Evolutionary conservation across 2,797 vertebrate genomes (phyloP), one percentile per base, ranked within the genome.

Genomic region (Platalea minor): DNA sequence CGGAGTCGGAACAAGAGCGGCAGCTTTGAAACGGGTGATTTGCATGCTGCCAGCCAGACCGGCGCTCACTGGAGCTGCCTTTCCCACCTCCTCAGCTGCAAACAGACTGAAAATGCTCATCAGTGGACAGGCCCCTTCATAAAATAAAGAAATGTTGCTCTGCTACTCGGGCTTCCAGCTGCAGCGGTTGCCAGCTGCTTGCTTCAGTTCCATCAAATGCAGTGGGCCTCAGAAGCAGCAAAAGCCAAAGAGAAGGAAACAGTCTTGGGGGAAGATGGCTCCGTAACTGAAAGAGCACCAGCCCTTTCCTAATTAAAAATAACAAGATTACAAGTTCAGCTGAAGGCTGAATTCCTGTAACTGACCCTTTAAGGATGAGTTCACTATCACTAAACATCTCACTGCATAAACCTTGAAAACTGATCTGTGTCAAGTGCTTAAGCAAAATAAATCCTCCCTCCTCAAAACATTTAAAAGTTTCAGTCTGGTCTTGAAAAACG

Each of bases 321-420:
- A 97, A 96, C 86, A 95, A 88, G 76, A 94, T 89, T 97, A 88
- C 67, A 96, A 97, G 97, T 97, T 98, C 96, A 97, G 14, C 20
- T 87, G 74, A 96, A 98, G 96, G 97, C 63, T 96, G 96, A 97
- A 97, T 97, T 98, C 95, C 95, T 97, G 82, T 85, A 95, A 95
- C 63, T 95, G 96, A 97, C 90, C 87, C 86, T 92, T 93, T 81
- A 87, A 92, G 81, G 83, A 88, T 69, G 35, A 93, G 91, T 95
- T 96, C 87, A 88, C 53, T 51, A 67, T 60, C 68, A 88, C 80
- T 79, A 33, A 75, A 72, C 1, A 1, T 91, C 61, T 86, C 51
- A 80, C 86, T 94, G 84, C 82, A 90, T 46, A 84, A 91, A 96
- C 75, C 73, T 92, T 93, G 90, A 91, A 96, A 96, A 91, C 16